Base-by-base conservation (phyloP, 2,888 invertebrate genomes). In the Scaptomyza polygonia region DNA sequence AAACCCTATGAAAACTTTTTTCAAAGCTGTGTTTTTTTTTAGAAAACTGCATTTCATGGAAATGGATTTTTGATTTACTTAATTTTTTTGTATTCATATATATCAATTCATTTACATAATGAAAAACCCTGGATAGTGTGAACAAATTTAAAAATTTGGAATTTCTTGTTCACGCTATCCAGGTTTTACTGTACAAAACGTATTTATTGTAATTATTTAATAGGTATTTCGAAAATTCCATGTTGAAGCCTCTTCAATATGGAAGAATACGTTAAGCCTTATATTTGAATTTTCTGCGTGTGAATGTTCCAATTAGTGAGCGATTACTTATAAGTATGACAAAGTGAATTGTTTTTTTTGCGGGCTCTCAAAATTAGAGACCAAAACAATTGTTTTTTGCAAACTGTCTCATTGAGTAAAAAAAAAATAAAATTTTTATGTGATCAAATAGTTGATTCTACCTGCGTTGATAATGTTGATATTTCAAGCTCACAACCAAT, bases 371-470 rank as follows among this genome's bases (percentile, higher is more conserved):
- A 16, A 39, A 39, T 14, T 3, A 8, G 16, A 9, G 39, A 9
- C 39, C 39, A 16, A 39, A 39, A 9, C 9, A 9, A 7, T 39
- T 39, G 39, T 16, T 39, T 16, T 8, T 39, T 39, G 16, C 39
- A 39, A 9, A 9, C 43, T 21, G 30, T 9, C 43, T 2, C 6
- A 3, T 18, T 18, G 30, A 42, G 52, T 6, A 21, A 21, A 42
- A 27, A 27, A 11, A 14, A 29, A 39, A 42, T 32, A 39, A 53
- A 56, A 47, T 30, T 56, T 64, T 59, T 64, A 58, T 72, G 69
- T 72, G 72, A 72, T 72, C 56, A 65, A 73, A 44, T 49, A 55
- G 34, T 61, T 52, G n/a, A 14, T 53, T 65, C 29, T 42, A 32
- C 12, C 34, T 7, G 34, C 25, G 25, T 5, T 12, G 8, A 36